Evolutionary conservation across 2,113 vertebrate species (phyloP).

Genomic region (Etheostoma cragini): DNA sequence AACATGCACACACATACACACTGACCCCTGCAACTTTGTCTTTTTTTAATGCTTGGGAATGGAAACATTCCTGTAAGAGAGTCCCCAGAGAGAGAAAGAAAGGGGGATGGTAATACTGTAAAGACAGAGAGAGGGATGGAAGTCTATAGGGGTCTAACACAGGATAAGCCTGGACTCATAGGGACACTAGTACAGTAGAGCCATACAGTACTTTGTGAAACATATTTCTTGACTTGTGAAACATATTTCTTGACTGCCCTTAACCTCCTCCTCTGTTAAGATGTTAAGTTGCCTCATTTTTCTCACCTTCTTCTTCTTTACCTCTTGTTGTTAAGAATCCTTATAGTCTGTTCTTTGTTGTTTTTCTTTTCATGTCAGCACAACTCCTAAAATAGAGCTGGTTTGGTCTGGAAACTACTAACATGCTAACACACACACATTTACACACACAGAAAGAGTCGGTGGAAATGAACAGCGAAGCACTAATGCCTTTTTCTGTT

Average conservation of each 20-base stretch:
- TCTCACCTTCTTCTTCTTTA: background rate
- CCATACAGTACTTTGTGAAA: background rate
- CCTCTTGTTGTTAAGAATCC: constrained; percentile 6
- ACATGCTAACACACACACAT: background rate
- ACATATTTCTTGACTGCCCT: background rate
- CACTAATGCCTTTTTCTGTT: constrained; percentile 21
- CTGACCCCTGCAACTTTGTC: constrained; percentile 59
- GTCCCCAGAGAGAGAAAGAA: constrained; percentile 58
- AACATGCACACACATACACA: background rate
- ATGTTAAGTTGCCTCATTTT: background rate
- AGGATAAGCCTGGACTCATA: constrained; percentile 9
- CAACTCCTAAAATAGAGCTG: constrained; percentile 47
- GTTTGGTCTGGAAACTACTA: constrained; percentile 47
- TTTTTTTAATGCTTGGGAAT: constrained; percentile 78
- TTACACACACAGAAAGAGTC: constrained; percentile 3
- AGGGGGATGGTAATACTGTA: constrained; percentile 8
- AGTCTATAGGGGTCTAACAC: constrained; percentile 10
- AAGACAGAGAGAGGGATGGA: constrained; percentile 20
- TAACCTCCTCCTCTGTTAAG: background rate
- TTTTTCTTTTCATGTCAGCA: constrained; percentile 47
- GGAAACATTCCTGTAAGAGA: constrained; percentile 76
- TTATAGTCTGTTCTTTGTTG: background rate
- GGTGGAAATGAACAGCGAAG: constrained; percentile 31
- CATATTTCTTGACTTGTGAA: too few relatives aligned
- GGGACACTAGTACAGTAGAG: constrained; percentile 7